A percentile compares a stretch with the other conserved stretches of the same genome.
Conservation (phyloP, 2,888 invertebrate genomes). For the Drosophila putrida region DNA sequence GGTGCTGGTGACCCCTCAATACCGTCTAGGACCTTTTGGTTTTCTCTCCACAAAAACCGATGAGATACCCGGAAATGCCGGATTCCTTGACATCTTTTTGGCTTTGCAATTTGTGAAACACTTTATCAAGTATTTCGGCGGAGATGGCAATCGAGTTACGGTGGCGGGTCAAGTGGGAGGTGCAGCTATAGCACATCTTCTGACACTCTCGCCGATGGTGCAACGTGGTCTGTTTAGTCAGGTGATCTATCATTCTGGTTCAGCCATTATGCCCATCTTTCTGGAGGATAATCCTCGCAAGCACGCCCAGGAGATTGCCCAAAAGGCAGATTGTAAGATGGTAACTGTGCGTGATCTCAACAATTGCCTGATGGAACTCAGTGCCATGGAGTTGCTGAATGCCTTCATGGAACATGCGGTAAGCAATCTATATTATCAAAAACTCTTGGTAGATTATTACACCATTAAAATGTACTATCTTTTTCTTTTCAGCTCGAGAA, state of each 20-base stretch:
- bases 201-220: constrained; percentile 85
- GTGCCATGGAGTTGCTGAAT: constrained; percentile 72
- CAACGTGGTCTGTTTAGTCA: constrained; percentile 86
- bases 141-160: constrained; percentile 86
- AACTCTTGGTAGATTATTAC: too few species aligned
- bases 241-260: constrained; percentile 87
- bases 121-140: constrained; percentile 86
- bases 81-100: constrained; percentile 86
- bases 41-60: constrained; percentile 86
- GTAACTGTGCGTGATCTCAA: constrained; percentile 79
- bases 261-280: constrained; percentile 86
- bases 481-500: constrained; percentile 68
- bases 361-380: constrained; percentile 79
- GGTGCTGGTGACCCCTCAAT: constrained; percentile 86
- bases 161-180: constrained; percentile 87
- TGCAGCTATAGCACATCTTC: constrained; percentile 85
- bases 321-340: constrained; percentile 79
- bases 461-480: neutral
- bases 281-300: constrained; percentile 85
- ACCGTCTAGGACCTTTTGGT: constrained; percentile 86
- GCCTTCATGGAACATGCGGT: constrained; percentile 83
- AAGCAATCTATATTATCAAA: constrained; percentile 20
- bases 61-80: constrained; percentile 87
- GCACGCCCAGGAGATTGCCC: constrained; percentile 84
- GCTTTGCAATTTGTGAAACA: constrained; percentile 86